Percentiles rank a stretch among this genome's conserved stretches.
phyloP scores from a whole-genome alignment of 2,797 vertebrate genomes.

The Scolopax bukidnonensis region DNA sequence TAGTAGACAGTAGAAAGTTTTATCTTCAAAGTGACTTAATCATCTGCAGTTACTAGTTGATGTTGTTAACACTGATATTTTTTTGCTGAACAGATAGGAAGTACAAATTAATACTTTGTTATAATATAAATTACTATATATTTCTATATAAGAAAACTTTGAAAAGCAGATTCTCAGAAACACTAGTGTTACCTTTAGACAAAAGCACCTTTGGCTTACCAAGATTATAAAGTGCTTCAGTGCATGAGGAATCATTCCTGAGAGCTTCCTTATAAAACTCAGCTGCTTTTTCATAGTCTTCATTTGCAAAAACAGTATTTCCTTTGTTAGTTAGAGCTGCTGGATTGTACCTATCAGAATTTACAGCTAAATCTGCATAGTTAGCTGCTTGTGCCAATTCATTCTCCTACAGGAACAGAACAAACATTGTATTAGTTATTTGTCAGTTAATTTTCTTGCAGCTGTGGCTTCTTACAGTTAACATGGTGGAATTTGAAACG shows the following conservation, averaged over 20 bases:
- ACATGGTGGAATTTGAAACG: not conserved
- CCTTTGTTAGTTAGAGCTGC: slow-evolving; percentile 96
- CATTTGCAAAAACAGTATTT: slow-evolving; percentile 89
- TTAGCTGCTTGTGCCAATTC: slow-evolving; percentile 90
- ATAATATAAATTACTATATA: not conserved
- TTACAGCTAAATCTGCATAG: slow-evolving; percentile 95
- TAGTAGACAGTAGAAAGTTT: not conserved
- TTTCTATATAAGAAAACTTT: not conserved
- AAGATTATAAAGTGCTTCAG: slow-evolving; percentile 95
- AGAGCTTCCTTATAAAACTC: slow-evolving; percentile 97
- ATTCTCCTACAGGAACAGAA: slow-evolving; percentile 85
- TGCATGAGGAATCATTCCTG: slow-evolving; percentile 95
- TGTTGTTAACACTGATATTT: not conserved
- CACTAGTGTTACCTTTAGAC: not conserved
- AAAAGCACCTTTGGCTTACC: slow-evolving; percentile 77
- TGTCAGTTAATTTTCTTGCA: not conserved
- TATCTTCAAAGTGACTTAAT: not conserved
- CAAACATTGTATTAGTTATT: slow-evolving; percentile 30
- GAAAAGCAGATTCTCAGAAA: not conserved
- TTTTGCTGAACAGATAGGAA: not conserved
- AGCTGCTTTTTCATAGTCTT: slow-evolving; percentile 92
- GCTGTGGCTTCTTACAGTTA: not conserved
- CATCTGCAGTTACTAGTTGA: not conserved
- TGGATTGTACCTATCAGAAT: slow-evolving; percentile 93
- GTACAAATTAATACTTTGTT: not conserved